A percentile compares a stretch with the other conserved stretches of the same genome.
phyloP scores from a whole-genome alignment of 92 coral and sea anemone species.

The Palythoa caribaeorum region DNA sequence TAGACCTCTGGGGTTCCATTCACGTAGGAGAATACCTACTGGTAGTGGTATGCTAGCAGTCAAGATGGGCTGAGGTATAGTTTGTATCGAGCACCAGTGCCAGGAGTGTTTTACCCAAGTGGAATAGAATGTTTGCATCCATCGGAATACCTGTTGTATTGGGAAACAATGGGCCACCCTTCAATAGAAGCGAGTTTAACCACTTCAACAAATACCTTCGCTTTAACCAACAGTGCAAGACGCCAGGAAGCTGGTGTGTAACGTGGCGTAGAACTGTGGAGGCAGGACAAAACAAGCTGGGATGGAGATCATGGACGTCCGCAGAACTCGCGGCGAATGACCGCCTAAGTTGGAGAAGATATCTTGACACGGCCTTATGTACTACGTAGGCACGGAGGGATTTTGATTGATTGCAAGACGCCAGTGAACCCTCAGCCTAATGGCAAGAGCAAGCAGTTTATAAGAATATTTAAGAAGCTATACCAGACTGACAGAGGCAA shows the following conservation, averaged over 20 bases:
- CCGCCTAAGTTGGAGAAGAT: too few relatives aligned
- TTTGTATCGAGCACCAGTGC: slow-evolving; percentile 47
- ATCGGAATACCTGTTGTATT: not conserved
- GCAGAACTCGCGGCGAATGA: too few relatives aligned
- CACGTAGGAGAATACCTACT: slow-evolving; percentile 61
- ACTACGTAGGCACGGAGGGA: too few relatives aligned
- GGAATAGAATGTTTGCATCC: slow-evolving; percentile 45
- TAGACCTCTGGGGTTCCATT: slow-evolving; percentile 61
- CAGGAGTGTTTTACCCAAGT: too few relatives aligned
- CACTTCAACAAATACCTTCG: slow-evolving; percentile 20
- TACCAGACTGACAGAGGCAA: slow-evolving; percentile 40
- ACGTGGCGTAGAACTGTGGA: too few relatives aligned
- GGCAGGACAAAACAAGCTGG: too few relatives aligned
- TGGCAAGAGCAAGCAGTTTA: slow-evolving; percentile 59
- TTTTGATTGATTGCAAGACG: too few relatives aligned
- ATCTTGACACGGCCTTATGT: too few relatives aligned
- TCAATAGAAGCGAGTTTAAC: slow-evolving; percentile 43
- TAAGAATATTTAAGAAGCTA: slow-evolving; percentile 58
- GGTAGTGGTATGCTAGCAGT: slow-evolving; percentile 58
- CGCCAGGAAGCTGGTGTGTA: too few relatives aligned
- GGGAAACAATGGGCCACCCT: slow-evolving; percentile 18
- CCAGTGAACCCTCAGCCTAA: slow-evolving; percentile 53
- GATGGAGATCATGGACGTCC: too few relatives aligned
- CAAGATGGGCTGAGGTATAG: slow-evolving; percentile 58
- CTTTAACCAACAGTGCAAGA: slow-evolving; percentile 38